phyloP scores from a whole-genome alignment of 2,888 invertebrate species.

The Leuctra nigra region DNA sequence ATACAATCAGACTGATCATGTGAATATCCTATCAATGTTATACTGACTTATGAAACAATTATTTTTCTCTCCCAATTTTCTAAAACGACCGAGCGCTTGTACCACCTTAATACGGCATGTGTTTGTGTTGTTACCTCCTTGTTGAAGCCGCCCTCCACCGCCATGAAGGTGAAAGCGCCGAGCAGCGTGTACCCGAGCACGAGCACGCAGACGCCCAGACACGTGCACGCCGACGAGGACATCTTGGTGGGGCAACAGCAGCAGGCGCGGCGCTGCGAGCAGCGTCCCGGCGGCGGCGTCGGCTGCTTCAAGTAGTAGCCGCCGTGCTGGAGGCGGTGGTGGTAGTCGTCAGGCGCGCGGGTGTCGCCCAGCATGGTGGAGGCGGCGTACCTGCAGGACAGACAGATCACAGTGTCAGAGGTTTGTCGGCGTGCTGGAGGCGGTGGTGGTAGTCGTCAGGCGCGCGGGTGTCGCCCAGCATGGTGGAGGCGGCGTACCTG shows the following conservation, averaged over 20 bases:
- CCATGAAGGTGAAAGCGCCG: conserved; percentile 87
- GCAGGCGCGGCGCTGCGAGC: conserved; percentile 44
- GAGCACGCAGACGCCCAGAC: conserved; percentile 74
- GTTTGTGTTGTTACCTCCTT: conserved; percentile 17
- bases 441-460: too few relatives aligned
- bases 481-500: too few relatives aligned
- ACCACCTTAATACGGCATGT: too few relatives aligned
- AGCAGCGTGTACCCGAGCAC: conserved; percentile 87
- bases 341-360: conserved; percentile 14
- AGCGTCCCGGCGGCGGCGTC: not conserved
- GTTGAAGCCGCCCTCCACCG: conserved; percentile 59
- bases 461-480: not conserved
- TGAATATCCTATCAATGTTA: too few relatives aligned
- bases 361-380: conserved; percentile 7
- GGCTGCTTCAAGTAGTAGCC: conserved; percentile 14
- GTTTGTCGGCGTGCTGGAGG: too few relatives aligned
- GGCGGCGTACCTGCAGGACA: too few relatives aligned
- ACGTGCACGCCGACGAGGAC: conserved; percentile 62
- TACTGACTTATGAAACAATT: too few relatives aligned
- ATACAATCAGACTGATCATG: too few relatives aligned
- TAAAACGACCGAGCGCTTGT: too few relatives aligned
- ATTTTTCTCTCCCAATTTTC: too few relatives aligned
- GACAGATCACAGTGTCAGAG: too few relatives aligned
- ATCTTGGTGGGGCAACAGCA: conserved; percentile 47
- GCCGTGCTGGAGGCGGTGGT: conserved; percentile 16